These are phyloP conservation scores for Stramonita haemastoma DNA, from an alignment of 2,888 invertebrate species.

Conservation along the genomic window DNA sequence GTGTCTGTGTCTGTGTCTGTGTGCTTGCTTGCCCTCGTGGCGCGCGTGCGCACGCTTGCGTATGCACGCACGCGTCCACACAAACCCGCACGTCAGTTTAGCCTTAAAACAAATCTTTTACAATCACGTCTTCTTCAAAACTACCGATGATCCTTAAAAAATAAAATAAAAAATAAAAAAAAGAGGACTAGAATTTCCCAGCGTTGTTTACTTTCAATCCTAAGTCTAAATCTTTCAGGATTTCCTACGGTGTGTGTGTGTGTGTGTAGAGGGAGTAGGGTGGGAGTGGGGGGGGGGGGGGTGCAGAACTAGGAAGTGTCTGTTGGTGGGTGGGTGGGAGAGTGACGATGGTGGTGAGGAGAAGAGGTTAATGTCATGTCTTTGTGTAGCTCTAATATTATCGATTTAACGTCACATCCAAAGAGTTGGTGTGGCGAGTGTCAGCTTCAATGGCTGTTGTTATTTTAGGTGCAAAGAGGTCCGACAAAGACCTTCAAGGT, in stretches of 20 bases:
- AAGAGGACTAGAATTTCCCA: no score
- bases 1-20: background rate
- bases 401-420: conserved; percentile 18
- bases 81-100: no score
- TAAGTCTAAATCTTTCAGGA: no score
- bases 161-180: no score
- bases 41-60: no score
- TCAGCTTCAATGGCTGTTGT: conserved; percentile 1
- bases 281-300: background rate
- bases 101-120: no score
- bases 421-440: background rate
- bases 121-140: no score
- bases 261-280: background rate
- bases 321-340: background rate
- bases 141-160: no score
- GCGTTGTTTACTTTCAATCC: no score
- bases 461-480: conserved; percentile 24
- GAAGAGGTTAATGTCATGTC: background rate
- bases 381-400: conserved; percentile 10
- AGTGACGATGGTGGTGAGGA: background rate
- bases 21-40: background rate
- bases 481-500: background rate
- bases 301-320: no score
- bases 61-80: no score
- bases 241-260: no score